Conservation (phyloP, 2,797 vertebrate species). For the Danio tinwini region DNA sequence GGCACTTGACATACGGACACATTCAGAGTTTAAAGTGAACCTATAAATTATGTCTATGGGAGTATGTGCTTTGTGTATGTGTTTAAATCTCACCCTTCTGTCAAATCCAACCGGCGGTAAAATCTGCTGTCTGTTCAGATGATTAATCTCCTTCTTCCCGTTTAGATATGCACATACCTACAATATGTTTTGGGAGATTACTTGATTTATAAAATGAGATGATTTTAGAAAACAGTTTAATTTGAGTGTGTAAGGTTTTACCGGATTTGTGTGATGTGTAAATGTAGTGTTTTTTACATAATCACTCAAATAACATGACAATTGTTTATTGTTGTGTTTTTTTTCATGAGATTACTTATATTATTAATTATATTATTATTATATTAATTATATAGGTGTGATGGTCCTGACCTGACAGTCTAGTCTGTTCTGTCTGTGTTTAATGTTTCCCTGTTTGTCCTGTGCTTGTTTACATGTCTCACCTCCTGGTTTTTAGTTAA, state of each 20-base stretch:
- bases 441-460: too few species aligned
- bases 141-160: constrained; percentile 35
- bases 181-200: constrained; percentile 10
- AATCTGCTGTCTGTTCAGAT: constrained; percentile 48
- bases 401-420: too few species aligned
- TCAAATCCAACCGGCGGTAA: constrained; percentile 49
- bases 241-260: background rate
- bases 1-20: constrained; percentile 43
- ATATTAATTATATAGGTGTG: too few species aligned
- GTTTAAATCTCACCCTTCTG: constrained; percentile 48
- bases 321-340: background rate
- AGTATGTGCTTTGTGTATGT: constrained; percentile 13
- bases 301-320: background rate
- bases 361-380: too few species aligned
- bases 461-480: too few species aligned
- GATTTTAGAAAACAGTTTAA: background rate
- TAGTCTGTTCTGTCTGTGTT: too few species aligned
- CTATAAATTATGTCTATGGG: constrained; percentile 31
- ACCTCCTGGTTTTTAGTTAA: too few species aligned
- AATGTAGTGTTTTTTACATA: background rate
- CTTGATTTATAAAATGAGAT: background rate
- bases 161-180: constrained; percentile 39
- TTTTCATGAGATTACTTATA: background rate
- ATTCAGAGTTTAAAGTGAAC: constrained; percentile 35
- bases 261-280: background rate